Evolutionary conservation across 2,888 invertebrate genomes (phyloP), one percentile per base, ranked within the genome.

Genomic region (Amblyteles armatorius): DNA sequence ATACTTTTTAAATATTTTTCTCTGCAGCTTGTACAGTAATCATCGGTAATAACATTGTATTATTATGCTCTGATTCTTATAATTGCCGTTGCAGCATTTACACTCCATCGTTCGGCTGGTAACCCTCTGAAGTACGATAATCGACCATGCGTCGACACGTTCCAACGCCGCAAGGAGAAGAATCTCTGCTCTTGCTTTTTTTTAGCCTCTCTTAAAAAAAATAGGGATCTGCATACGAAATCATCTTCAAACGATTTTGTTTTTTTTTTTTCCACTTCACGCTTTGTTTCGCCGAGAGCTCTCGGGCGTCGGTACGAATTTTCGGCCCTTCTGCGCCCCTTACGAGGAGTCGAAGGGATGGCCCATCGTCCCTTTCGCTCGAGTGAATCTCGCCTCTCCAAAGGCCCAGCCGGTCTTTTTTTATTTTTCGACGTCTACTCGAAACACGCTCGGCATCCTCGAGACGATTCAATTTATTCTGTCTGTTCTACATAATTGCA

Each of bases 321-420:
- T 89, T 89, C 87, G 73, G 79, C 85, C 87, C 84, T 87, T 87
- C 87, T 79, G 79, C 84, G 67, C 83, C 83, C 78, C 84, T 84
- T 82, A 55, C 71, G 84, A 87, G 63, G 85, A 72, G 48, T 82
- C 79, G 48, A 84, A 74, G 82, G 83, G 76, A 67, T 52, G 57
- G 81, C 83, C 85, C 72, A 57, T 68, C 76, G 85, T 84, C 79
- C 79, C 60, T 84, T 84, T 87, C 86, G 85, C 76, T 88, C 78
- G 76, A 78, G 68, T 82, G 79, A 72, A 81, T 83, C 83, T 67
- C 67, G 36, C 69, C 71, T 63, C 71, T 11, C 48, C 68, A 57
- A 69, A 44, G 44, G 19, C 1, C 36, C 36, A 33, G 65, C 22
- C 50, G 2, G n/a, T 55, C 16, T 78, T 69, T 13, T 71, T 50